Percentiles rank a stretch among this genome's conserved stretches.
Conservation (phyloP, 1,140 invertebrate genomes). For the Hyphantria cunea region DNA sequence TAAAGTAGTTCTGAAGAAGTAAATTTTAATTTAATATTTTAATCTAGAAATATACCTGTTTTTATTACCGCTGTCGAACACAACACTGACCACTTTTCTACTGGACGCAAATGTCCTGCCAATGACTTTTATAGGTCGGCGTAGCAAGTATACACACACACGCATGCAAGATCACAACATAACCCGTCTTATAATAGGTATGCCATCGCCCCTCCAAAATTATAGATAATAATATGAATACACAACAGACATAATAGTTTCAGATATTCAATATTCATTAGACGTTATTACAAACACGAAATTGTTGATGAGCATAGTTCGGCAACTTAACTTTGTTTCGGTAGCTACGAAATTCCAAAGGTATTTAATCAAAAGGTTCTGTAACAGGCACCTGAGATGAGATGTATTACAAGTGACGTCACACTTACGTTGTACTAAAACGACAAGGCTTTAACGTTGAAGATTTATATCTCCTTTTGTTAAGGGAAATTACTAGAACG, state of each 20-base stretch:
- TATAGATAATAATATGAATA: conserved; percentile 33
- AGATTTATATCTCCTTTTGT: no score
- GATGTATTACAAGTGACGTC: not conserved
- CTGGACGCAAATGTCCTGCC: conserved; percentile 49
- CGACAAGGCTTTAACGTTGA: no score
- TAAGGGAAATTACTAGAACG: no score
- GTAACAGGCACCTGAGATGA: conserved; percentile 3
- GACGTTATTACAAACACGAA: conserved; percentile 49
- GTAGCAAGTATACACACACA: conserved; percentile 34
- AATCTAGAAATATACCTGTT: conserved; percentile 44
- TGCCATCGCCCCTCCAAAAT: conserved; percentile 48
- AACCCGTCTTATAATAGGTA: conserved; percentile 36
- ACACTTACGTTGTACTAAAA: not conserved
- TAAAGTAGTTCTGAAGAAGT: no score
- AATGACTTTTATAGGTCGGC: conserved; percentile 67
- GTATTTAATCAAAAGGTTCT: conserved; percentile 34
- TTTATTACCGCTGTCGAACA: conserved; percentile 39
- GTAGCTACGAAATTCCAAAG: conserved; percentile 15
- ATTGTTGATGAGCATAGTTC: conserved; percentile 46
- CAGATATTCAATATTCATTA: conserved; percentile 58
- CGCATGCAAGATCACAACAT: conserved; percentile 39
- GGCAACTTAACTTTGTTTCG: conserved; percentile 34
- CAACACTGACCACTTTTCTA: conserved; percentile 53
- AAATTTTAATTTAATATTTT: no score
- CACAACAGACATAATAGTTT: conserved; percentile 39